Percentiles rank a stretch among this genome's conserved stretches.
These are phyloP conservation scores for Agapornis canus DNA, from an alignment of 2,797 vertebrate species.

Conservation along the genomic window DNA sequence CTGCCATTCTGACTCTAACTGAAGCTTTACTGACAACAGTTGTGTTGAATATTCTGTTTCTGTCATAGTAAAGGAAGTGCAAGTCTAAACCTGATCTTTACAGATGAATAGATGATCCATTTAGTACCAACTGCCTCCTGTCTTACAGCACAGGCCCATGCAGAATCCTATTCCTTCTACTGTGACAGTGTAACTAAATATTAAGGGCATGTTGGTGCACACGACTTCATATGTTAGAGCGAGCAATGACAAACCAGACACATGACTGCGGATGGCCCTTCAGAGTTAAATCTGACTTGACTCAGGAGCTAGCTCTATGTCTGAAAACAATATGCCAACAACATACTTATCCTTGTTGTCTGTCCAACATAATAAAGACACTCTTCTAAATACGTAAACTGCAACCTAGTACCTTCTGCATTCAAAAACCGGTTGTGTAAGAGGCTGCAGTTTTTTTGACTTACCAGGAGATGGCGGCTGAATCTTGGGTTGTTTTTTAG, in stretches of 20 bases:
- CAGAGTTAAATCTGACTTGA: neutral
- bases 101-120: neutral
- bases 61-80: neutral
- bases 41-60: neutral
- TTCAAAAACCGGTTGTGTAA: neutral
- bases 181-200: fast-evolving
- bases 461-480: slow-evolving; percentile 96
- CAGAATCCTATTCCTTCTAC: neutral
- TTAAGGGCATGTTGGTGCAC: neutral
- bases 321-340: neutral
- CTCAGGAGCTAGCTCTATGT: neutral
- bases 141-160: fast-evolving
- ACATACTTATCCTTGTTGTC: neutral
- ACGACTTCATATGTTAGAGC: fast-evolving
- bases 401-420: neutral
- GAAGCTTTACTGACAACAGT: neutral
- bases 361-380: neutral
- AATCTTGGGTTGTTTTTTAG: slow-evolving; percentile 93
- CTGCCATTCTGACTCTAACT: neutral
- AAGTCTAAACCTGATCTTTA: neutral
- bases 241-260: neutral
- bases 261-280: fast-evolving
- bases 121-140: neutral
- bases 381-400: neutral
- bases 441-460: slow-evolving; percentile 60